Evolutionary conservation across 2,888 invertebrate species (phyloP).

Genomic region (Morpho helenor): DNA sequence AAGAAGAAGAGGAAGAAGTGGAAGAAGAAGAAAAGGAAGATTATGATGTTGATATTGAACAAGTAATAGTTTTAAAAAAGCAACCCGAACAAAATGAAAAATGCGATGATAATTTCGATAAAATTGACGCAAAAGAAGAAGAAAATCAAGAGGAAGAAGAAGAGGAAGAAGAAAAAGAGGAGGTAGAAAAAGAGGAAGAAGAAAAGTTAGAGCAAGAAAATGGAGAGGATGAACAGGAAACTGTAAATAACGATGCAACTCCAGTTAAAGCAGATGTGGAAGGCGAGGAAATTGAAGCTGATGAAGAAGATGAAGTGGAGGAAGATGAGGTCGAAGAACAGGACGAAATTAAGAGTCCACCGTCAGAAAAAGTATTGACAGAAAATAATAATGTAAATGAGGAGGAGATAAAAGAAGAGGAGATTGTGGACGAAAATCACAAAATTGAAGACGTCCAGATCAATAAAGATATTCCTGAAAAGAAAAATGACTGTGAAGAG

Average conservation of each 20-base stretch:
- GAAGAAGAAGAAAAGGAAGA: conserved; percentile 41
- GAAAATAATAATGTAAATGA: conserved; percentile 19
- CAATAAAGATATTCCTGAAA: conserved; percentile 34
- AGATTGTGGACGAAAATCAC: conserved; percentile 33
- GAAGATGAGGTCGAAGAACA: conserved; percentile 36
- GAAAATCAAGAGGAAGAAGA: conserved; percentile 27
- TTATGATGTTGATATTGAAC: conserved; percentile 34
- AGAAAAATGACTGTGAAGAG: conserved; percentile 30
- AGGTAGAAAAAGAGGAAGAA: conserved; percentile 29
- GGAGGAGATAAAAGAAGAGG: conserved; percentile 34
- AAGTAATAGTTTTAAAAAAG: conserved; percentile 27
- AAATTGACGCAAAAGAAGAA: conserved; percentile 22
- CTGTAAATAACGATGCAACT: conserved; percentile 9
- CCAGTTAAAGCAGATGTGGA: conserved; percentile 29
- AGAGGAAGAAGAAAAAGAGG: conserved; percentile 20
- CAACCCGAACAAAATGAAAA: conserved; percentile 19
- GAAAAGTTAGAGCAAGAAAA: conserved; percentile 29
- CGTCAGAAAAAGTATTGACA: conserved; percentile 26
- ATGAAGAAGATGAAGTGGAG: conserved; percentile 33
- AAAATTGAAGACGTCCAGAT: conserved; percentile 30
- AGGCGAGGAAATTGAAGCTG: conserved; percentile 25
- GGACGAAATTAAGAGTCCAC: conserved; percentile 25
- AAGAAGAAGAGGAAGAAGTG: conserved; percentile 36
- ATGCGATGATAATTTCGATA: conserved; percentile 13
- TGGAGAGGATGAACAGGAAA: conserved; percentile 26